These are phyloP conservation scores for Dolichomitus sp. DNA, from an alignment of 2,888 invertebrate species.

Conservation along the genomic window DNA sequence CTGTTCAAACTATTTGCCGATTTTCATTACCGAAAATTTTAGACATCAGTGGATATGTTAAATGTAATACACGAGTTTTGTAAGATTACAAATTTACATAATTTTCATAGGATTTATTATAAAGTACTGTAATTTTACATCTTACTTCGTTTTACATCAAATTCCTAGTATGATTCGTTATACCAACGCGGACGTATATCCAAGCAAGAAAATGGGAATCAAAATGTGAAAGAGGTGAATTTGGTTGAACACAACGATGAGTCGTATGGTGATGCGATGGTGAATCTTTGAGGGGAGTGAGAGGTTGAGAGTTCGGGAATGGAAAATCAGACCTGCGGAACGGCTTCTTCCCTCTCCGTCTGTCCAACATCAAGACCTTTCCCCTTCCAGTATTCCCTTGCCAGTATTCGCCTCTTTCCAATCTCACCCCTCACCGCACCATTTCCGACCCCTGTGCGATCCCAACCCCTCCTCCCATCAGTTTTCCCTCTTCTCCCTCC, in stretches of 20 bases:
- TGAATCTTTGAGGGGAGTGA: constrained; percentile 13
- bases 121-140: too few species aligned
- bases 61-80: too few species aligned
- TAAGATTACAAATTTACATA: too few species aligned
- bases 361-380: constrained; percentile 46
- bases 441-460: neutral
- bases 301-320: constrained; percentile 55
- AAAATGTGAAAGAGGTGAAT: neutral
- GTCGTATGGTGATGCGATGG: constrained; percentile 12
- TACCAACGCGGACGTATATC: too few species aligned
- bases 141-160: too few species aligned
- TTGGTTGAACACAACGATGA: neutral
- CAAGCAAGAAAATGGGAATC: neutral
- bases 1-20: too few species aligned
- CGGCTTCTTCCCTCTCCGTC: constrained; percentile 51
- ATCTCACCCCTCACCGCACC: constrained; percentile 27
- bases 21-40: too few species aligned
- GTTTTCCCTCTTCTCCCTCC: constrained; percentile 15
- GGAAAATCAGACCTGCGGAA: constrained; percentile 63
- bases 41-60: too few species aligned
- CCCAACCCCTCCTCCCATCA: constrained; percentile 18
- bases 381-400: neutral
- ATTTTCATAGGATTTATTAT: too few species aligned
- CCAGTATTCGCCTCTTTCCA: constrained; percentile 5
- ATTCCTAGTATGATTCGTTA: too few species aligned